Base-by-base conservation (phyloP, 2,888 invertebrate species). In the Eupithecia insigniata region DNA sequence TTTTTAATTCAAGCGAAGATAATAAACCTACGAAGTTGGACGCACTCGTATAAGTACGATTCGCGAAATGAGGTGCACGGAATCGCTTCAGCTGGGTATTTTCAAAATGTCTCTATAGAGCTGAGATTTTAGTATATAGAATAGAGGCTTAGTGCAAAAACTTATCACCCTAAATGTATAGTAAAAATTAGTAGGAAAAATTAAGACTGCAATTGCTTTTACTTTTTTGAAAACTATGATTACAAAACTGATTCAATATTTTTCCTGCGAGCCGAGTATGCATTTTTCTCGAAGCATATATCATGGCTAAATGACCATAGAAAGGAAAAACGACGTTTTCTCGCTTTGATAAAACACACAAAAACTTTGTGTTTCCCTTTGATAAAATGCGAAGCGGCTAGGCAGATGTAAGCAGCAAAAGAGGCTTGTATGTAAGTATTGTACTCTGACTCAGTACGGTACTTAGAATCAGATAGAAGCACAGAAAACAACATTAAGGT, bases 1-100 rank as follows among this genome's bases (percentile, higher is more conserved):
- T 90, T 89, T 90, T 90, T 90, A 90, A 90, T 90, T 89, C 88
- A 84, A 84, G 79, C 83, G 81, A 84, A 88, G 87, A 86, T 87
- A 88, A 88, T 90, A 89, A 89, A 89, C 84, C 83, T 84, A 83
- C 80, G 81, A 88, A 89, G 87, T 89, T 88, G 78, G 80, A 75
- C 83, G 80, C 72, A 51, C 71, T 36, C 46, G 61, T 68, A 60
- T 66, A 65, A 66, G 69, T 69, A 62, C 60, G 65, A 69, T 66
- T 69, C 61, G 69, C 34, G 62, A 28, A 66, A 66, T 65, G 71
- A 55, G 67, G 34, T 66, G 34, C 75, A 74, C 62, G 69, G 43
- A 69, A 67, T 46, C 66, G 46, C 66, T 26, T 43, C 66, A 1
- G 46, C 60, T 51, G 51, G 12, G 26, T 10, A 64, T 67, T 60